These are phyloP conservation scores for Carapus acus DNA, from an alignment of 2,797 vertebrate species.

Conservation along the genomic window DNA sequence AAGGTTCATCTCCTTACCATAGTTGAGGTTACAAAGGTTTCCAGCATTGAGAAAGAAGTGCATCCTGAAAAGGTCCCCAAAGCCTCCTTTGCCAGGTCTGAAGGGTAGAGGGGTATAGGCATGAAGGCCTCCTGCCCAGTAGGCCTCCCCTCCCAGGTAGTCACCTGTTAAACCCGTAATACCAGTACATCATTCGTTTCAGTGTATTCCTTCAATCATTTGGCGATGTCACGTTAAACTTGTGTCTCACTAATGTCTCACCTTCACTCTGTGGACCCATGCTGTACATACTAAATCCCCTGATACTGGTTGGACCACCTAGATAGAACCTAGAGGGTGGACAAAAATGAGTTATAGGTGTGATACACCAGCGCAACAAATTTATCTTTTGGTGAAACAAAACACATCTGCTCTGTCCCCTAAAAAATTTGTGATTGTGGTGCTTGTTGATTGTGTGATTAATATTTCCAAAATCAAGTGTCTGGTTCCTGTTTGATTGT, in stretches of 20 bases:
- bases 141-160: conserved; percentile 92
- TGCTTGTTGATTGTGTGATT: too few species aligned
- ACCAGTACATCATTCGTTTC: conserved; percentile 36
- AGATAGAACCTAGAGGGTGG: conserved; percentile 94
- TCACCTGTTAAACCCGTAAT: conserved; percentile 76
- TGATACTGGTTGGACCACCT: conserved; percentile 92
- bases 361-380: too few species aligned
- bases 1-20: conserved; percentile 73
- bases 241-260: conserved; percentile 63
- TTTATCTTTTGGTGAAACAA: too few species aligned
- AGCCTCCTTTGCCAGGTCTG: conserved; percentile 86
- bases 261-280: conserved; percentile 97
- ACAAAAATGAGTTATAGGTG: too few species aligned
- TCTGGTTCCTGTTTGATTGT: too few species aligned
- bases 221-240: too few species aligned
- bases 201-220: conserved; percentile 2
- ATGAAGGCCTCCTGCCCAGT: conserved; percentile 92
- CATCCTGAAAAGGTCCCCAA: conserved; percentile 92
- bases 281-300: conserved; percentile 99
- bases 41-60: conserved; percentile 98
- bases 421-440: too few species aligned
- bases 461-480: too few species aligned
- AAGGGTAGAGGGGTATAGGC: conserved; percentile 95
- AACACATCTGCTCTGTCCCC: too few species aligned
- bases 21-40: conserved; percentile 96